Base-by-base conservation (phyloP, 53 echinoderm and acorn worm species). In the Temnopleurus reevesii region DNA sequence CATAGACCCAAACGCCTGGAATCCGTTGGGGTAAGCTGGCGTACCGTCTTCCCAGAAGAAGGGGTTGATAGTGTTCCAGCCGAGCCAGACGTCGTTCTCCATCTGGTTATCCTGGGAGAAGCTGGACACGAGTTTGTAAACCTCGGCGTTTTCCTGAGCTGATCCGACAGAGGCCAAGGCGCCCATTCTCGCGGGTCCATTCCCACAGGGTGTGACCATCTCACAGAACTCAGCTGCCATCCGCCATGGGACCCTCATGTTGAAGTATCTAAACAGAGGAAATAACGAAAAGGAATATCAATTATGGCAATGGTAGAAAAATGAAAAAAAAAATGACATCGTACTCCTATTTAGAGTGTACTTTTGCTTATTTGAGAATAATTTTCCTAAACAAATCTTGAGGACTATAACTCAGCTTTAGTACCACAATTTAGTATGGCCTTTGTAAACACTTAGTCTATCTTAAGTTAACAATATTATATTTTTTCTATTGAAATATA, bases 31-130 rank as follows among this genome's bases (percentile, higher is more conserved):
- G 34, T 71, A 66, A 53, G 83, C 90, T 13, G 36, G 27, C 21
- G 93, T 88, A 17, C 93, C 93, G 80, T 93, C 93, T 28, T 87
- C 77, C 93, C 93, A 93, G 34, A 53, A 36, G 76, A 54, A 9
- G 12, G 90, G 89, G 53, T 71, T 87, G 34, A 3, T 7, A 29
- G 8, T 87, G 53, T 65, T 66, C 88, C 88, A 87, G 17, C 88
- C 88, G 10, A 87, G 88, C 88, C 88, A 87, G 53, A 87, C n/a
- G 34, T 66, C 71, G 12, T 87, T 87, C 56, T 93, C 93, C 93
- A 93, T 93, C 7, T 86, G 90, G 88, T 93, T 90, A 29, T 88
- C 90, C 38, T 86, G 88, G 0, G 90, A 86, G 45, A 88, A 80
- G 82, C 66, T 59, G 7, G 81, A 87, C 33, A 57, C 46, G 13